phyloP scores from a whole-genome alignment of 2,797 vertebrate species.

The Hypotaenidia philippensis region DNA sequence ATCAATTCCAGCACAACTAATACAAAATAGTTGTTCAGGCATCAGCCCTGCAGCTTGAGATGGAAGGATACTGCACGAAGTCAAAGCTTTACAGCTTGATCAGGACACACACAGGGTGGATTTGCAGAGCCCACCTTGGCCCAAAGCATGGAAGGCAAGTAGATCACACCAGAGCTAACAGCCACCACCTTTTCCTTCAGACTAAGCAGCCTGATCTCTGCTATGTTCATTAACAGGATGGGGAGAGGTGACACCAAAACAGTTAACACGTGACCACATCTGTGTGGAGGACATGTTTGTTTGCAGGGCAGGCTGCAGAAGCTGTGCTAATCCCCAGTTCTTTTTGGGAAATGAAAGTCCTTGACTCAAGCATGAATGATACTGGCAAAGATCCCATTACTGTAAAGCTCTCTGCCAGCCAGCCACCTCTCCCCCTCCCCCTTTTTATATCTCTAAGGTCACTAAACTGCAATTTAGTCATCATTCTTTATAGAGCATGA shows the following conservation, averaged over 20 bases:
- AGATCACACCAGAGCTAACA: neutral
- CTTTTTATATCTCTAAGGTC: slow-evolving; percentile 64
- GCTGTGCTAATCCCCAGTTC: slow-evolving; percentile 45
- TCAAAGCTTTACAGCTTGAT: neutral
- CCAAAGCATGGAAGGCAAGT: neutral
- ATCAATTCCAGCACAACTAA: neutral
- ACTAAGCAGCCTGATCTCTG: neutral
- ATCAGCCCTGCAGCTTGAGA: neutral
- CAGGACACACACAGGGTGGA: neutral
- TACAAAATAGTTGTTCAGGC: neutral
- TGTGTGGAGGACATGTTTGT: neutral
- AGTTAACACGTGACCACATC: neutral
- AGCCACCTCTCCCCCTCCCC: slow-evolving; percentile 38
- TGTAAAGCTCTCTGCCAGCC: slow-evolving; percentile 62
- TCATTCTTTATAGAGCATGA: slow-evolving; percentile 71
- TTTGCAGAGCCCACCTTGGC: neutral
- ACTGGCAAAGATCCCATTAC: slow-evolving; percentile 68
- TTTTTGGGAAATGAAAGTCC: slow-evolving; percentile 70
- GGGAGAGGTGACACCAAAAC: neutral
- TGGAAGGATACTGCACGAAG: neutral
- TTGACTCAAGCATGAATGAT: slow-evolving; percentile 72
- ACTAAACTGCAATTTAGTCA: slow-evolving; percentile 70
- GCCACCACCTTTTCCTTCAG: neutral
- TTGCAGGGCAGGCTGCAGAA: slow-evolving; percentile 50
- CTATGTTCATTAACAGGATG: neutral